Conservation (phyloP, 2,113 vertebrate species). For the Stegostoma tigrinum region DNA sequence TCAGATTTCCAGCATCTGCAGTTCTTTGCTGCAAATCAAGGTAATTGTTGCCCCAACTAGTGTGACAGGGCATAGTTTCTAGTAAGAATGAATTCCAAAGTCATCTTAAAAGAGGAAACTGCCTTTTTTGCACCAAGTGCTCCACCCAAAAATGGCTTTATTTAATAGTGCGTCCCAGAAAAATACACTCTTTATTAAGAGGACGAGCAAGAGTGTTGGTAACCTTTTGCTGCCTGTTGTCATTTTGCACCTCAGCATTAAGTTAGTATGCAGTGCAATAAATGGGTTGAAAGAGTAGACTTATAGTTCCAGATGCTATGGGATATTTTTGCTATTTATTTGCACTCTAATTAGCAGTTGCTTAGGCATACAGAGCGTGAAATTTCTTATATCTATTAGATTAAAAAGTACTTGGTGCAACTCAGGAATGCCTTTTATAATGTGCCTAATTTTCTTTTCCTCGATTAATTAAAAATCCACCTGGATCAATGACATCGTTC, state of each 20-base stretch:
- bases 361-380: neutral
- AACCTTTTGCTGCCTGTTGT: neutral
- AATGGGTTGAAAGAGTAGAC: neutral
- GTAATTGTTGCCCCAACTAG: neutral
- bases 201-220: neutral
- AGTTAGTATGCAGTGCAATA: neutral
- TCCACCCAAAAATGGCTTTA: neutral
- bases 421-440: neutral
- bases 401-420: neutral
- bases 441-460: neutral
- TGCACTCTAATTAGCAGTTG: neutral
- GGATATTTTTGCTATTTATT: neutral
- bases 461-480: neutral
- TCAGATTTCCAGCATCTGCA: no score
- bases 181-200: neutral
- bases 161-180: neutral
- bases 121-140: neutral
- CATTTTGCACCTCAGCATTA: neutral
- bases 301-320: neutral
- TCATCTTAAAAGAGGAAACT: neutral
- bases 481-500: neutral
- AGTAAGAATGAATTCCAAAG: neutral
- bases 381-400: neutral
- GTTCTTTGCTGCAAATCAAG: neutral
- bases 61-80: neutral